Evolutionary conservation across 2,888 invertebrate species (phyloP).

Genomic region (Parnassius glacialis): DNA sequence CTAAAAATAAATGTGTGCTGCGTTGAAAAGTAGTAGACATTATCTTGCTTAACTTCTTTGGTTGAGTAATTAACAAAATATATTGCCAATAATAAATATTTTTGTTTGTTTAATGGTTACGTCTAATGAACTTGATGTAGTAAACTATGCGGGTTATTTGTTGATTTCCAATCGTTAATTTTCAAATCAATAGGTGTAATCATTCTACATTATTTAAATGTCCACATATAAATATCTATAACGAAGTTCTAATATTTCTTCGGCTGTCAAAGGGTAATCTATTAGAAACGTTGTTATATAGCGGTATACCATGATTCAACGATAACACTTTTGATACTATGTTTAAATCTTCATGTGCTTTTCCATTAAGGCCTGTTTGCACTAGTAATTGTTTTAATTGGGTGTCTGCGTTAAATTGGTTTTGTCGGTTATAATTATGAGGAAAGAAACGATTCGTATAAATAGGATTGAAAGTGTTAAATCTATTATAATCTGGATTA

Average conservation of each 20-base stretch:
- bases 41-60: constrained; percentile 27
- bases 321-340: constrained; percentile 91
- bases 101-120: background rate
- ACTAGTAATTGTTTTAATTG: constrained; percentile 84
- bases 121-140: constrained; percentile 3
- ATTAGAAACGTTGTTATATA: constrained; percentile 62
- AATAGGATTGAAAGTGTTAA: constrained; percentile 55
- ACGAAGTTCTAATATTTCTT: constrained; percentile 52
- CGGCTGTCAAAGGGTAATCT: constrained; percentile 68
- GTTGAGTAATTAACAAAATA: constrained; percentile 22
- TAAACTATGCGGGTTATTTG: background rate
- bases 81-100: constrained; percentile 1
- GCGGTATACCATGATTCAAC: constrained; percentile 86
- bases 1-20: constrained; percentile 26
- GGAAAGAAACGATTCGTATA: constrained; percentile 58
- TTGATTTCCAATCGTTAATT: background rate
- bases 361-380: constrained; percentile 84
- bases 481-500: constrained; percentile 62
- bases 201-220: background rate
- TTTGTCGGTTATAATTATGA: constrained; percentile 48
- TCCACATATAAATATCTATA: constrained; percentile 21
- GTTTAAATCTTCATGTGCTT: constrained; percentile 87
- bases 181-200: background rate
- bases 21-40: constrained; percentile 3
- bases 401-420: constrained; percentile 66